phyloP scores from a whole-genome alignment of 2,888 invertebrate species.

The Nesidiocoris tenuis region DNA sequence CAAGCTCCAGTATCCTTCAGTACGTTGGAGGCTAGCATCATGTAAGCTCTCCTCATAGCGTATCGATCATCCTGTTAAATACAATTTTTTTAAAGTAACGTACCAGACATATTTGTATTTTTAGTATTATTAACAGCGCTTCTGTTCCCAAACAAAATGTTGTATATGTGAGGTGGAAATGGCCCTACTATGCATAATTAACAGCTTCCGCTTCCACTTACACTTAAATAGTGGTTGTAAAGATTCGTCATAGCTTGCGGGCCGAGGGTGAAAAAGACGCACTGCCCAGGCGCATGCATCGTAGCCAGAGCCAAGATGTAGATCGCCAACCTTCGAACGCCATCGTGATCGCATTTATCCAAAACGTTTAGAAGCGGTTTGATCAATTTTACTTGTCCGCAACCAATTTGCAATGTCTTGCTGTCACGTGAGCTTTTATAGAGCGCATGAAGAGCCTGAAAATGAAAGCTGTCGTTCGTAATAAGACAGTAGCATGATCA shows the following conservation, averaged over 20 bases:
- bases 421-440: constrained; percentile 11
- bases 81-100: too few species aligned
- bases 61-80: constrained; percentile 18
- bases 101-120: too few species aligned
- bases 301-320: constrained; percentile 13
- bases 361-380: constrained; percentile 14
- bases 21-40: constrained; percentile 12
- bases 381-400: constrained; percentile 14
- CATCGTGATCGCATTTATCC: constrained; percentile 32
- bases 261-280: constrained; percentile 31
- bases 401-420: constrained; percentile 6
- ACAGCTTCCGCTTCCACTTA: too few species aligned
- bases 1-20: constrained; percentile 22
- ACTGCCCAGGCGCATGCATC: constrained; percentile 11
- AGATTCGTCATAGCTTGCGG: background rate
- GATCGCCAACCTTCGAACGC: constrained; percentile 12
- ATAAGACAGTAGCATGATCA: too few species aligned
- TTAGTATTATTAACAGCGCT: background rate
- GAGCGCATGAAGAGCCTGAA: constrained; percentile 27
- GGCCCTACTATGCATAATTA: background rate
- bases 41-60: constrained; percentile 24
- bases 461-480: too few species aligned
- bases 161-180: background rate
- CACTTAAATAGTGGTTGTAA: constrained; percentile 24
- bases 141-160: too few species aligned